Conservation (phyloP, 2,113 vertebrate species). For the Rhabdornis inornatus region DNA sequence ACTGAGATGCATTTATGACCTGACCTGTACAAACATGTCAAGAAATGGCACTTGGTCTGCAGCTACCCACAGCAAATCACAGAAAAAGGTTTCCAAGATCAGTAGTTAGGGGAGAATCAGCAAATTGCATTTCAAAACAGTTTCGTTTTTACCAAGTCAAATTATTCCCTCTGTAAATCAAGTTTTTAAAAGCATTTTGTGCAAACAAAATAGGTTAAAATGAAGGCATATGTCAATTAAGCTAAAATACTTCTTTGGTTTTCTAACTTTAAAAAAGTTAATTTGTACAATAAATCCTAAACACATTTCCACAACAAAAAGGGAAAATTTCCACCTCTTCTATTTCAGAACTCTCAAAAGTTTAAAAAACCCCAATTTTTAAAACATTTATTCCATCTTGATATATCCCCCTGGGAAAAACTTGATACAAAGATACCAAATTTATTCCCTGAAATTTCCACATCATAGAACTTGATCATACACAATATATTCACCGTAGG, state of each 20-base stretch:
- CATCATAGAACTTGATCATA: background rate
- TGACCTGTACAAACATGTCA: background rate
- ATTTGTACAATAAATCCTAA: background rate
- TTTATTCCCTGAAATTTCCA: conserved; percentile 25
- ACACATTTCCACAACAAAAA: background rate
- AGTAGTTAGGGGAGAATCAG: background rate
- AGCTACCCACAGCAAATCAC: background rate
- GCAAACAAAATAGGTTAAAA: background rate
- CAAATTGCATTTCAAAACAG: background rate
- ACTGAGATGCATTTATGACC: background rate
- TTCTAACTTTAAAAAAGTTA: background rate
- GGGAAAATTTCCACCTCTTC: background rate
- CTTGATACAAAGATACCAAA: background rate
- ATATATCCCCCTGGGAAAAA: background rate
- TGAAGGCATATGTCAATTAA: background rate
- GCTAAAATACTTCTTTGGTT: background rate
- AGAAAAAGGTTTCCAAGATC: background rate
- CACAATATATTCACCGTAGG: background rate
- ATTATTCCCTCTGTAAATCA: background rate
- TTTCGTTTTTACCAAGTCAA: background rate
- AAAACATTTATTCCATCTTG: conserved; percentile 13
- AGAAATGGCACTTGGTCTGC: background rate
- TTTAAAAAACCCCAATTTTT: background rate
- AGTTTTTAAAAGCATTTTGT: background rate
- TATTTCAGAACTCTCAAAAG: background rate